Evolutionary conservation across 2,113 vertebrate genomes (phyloP), one percentile per base, ranked within the genome.

Genomic region (Ctenodactylus gundi): DNA sequence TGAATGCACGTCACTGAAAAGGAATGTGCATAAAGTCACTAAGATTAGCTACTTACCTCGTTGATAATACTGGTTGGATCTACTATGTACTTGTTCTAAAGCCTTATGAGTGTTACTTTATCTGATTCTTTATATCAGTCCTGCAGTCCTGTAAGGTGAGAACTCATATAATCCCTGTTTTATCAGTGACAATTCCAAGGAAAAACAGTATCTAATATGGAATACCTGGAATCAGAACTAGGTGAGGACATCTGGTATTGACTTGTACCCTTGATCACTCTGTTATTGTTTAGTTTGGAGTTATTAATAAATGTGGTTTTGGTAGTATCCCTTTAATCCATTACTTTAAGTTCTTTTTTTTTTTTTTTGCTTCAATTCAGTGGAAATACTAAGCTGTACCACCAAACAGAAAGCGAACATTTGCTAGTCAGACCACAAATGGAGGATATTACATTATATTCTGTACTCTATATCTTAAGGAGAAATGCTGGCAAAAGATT

Each of bases 171-270:
- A 73, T 55, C 31, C 25, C 41, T 57, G 11, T 25, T 78, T 64
- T 44, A 44, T 46, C 68, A 27, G 34, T 58, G 70, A 81, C n/a
- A 27, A 81, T 49, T 57, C 51, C 49, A 49, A 70, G 41, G n/a
- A 49, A 64, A 39, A 58, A 46, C 21, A 83, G 20, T 4, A 17
- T 57, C 44, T 78, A 49, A 49, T n/a, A n/a, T n/a, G n/a, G n/a
- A n/a, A n/a, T n/a, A n/a, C n/a, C n/a, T n/a, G n/a, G 87, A 64
- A 10, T 58, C n/a, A 41, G 27, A 75, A 44, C 11, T 31, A 31
- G 0, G 21, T 36, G 0, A 5, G n/a, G 27, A 49, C 12, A 2
- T 34, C 13, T n/a, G 31, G 11, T 27, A 20, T 53, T 13, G 4
- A 0, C 18, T 36, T 70, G 13, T 46, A 3, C 34, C 46, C 14